phyloP scores from a whole-genome alignment of 2,113 vertebrate genomes.

The Amphiprion ocellaris region DNA sequence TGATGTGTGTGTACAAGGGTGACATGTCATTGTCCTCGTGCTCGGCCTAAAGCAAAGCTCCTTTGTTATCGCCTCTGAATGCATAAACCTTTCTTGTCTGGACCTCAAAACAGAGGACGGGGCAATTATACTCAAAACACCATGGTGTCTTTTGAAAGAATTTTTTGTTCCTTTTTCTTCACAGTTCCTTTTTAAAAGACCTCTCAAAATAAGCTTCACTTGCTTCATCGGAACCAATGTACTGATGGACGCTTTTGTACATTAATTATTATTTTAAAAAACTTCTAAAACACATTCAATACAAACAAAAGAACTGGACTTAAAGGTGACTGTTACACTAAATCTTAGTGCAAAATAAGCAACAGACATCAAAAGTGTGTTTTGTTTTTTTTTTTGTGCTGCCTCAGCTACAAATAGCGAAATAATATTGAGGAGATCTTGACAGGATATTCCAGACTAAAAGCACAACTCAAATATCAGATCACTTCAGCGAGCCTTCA shows the following conservation, averaged over 20 bases:
- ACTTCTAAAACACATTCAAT: background rate
- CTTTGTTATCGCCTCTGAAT: slow-evolving; percentile 74
- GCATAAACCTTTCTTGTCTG: slow-evolving; percentile 72
- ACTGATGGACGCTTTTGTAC: background rate
- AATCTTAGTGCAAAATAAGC: slow-evolving; percentile 49
- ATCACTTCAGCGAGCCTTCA: slow-evolving; percentile 73
- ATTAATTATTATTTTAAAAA: slow-evolving; percentile 18
- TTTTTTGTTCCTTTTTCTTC: slow-evolving; percentile 18
- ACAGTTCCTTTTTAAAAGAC: slow-evolving; percentile 4
- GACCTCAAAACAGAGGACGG: slow-evolving; percentile 68
- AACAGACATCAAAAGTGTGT: slow-evolving; percentile 62
- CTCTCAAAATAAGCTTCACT: background rate
- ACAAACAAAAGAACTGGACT: slow-evolving; percentile 6
- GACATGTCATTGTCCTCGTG: slow-evolving; percentile 74
- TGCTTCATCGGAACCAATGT: background rate
- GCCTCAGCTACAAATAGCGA: slow-evolving; percentile 59
- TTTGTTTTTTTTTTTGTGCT: slow-evolving; percentile 26
- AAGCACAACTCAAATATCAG: slow-evolving; percentile 68
- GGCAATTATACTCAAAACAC: slow-evolving; percentile 66
- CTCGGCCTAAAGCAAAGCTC: slow-evolving; percentile 76
- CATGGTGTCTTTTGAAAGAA: slow-evolving; percentile 32
- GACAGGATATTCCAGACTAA: slow-evolving; percentile 62
- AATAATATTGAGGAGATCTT: slow-evolving; percentile 38
- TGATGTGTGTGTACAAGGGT: slow-evolving; percentile 76
- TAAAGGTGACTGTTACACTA: slow-evolving; percentile 37